These are phyloP conservation scores for Cynodonichthys magdalenae DNA, from an alignment of 2,797 vertebrate genomes.

Conservation along the genomic window DNA sequence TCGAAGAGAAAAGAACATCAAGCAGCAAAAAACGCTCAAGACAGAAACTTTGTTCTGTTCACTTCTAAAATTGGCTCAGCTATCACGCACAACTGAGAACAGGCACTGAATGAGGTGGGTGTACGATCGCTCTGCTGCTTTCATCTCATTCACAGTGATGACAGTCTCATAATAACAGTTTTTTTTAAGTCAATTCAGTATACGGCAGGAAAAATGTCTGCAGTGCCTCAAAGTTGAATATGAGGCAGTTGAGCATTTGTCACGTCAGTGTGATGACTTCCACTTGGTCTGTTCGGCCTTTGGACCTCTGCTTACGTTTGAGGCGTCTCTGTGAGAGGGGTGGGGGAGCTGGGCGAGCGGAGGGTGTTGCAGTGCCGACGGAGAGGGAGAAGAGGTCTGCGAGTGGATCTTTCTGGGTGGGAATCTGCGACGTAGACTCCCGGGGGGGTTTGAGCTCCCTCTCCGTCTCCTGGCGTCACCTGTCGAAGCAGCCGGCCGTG, in stretches of 20 bases:
- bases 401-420: conserved; percentile 59
- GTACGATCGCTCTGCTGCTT: conserved; percentile 63
- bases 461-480: conserved; percentile 84
- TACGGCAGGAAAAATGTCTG: conserved; percentile 33
- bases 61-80: conserved; percentile 64
- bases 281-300: conserved; percentile 68
- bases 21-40: conserved; percentile 67
- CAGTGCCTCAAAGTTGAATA: conserved; percentile 29
- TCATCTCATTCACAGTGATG: conserved; percentile 78
- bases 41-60: conserved; percentile 54
- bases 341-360: conserved; percentile 32
- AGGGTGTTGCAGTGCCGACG: conserved; percentile 57
- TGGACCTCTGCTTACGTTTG: conserved; percentile 80
- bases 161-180: conserved; percentile 58
- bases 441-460: conserved; percentile 58
- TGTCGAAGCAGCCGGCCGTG: conserved; percentile 85
- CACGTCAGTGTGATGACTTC: conserved; percentile 83
- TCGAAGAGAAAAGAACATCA: conserved; percentile 19
- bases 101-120: conserved; percentile 73
- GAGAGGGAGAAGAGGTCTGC: conserved; percentile 78
- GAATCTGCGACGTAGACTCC: conserved; percentile 52
- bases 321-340: conserved; percentile 71
- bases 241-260: conserved; percentile 44
- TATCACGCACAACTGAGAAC: conserved; percentile 60
- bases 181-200: conserved; percentile 46